Conservation (phyloP, 2,797 vertebrate genomes). For the Lacerta agilis region DNA sequence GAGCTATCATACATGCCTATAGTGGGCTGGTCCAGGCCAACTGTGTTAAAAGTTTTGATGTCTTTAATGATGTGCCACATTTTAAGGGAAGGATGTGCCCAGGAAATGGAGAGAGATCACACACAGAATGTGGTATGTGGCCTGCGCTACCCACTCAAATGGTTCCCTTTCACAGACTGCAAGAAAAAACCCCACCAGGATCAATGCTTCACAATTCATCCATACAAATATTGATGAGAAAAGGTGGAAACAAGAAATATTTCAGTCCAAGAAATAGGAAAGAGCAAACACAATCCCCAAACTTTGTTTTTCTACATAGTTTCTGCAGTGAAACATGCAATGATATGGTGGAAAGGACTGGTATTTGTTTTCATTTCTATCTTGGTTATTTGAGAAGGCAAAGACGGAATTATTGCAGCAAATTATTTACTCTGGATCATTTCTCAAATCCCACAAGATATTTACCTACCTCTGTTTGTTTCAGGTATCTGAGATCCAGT, state of each 20-base stretch:
- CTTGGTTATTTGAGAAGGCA: background rate
- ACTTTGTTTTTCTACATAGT: background rate
- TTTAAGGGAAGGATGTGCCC: background rate
- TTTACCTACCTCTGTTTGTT: background rate
- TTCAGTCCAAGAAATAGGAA: background rate
- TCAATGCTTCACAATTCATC: background rate
- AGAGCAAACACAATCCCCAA: background rate
- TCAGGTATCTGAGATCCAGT: background rate
- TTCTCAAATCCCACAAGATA: background rate
- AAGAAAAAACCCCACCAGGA: background rate
- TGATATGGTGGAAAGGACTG: constrained; percentile 42
- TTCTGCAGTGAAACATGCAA: background rate
- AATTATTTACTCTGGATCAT: background rate
- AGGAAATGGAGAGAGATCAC: background rate
- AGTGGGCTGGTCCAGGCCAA: background rate
- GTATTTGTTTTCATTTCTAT: background rate
- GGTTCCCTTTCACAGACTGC: background rate
- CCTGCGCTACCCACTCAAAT: too few relatives aligned
- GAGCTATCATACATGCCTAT: too few relatives aligned
- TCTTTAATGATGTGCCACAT: background rate
- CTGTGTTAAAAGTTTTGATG: background rate
- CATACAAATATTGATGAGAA: background rate
- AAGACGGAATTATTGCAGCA: background rate
- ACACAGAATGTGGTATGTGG: background rate
- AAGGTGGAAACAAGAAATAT: background rate